Evolutionary conservation across 2,888 invertebrate genomes (phyloP).

Genomic region (Mythimna pallens): DNA sequence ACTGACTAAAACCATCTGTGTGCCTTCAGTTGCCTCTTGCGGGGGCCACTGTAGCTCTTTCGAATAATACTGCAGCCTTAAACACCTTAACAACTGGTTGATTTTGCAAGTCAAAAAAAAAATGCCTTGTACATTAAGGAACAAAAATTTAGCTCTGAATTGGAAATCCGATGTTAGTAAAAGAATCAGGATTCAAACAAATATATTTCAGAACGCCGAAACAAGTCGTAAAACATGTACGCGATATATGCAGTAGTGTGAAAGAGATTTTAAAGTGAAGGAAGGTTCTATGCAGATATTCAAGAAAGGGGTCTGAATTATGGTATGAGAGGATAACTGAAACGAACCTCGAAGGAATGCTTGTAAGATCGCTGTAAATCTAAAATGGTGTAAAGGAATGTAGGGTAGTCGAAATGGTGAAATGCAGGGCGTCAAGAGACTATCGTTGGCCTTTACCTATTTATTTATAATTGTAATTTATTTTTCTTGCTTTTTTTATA

Average conservation of each 20-base stretch:
- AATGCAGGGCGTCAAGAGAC: background rate
- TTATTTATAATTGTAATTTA: too few relatives aligned
- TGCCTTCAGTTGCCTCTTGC: too few relatives aligned
- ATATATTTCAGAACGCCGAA: background rate
- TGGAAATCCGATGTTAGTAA: background rate
- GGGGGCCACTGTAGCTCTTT: too few relatives aligned
- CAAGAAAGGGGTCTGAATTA: background rate
- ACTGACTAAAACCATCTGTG: too few relatives aligned
- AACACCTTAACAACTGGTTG: too few relatives aligned
- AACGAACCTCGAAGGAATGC: slow-evolving; percentile 10
- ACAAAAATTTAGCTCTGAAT: background rate
- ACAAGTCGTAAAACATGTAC: background rate
- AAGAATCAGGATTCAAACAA: background rate
- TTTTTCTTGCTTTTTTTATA: too few relatives aligned
- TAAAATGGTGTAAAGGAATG: background rate
- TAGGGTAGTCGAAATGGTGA: background rate
- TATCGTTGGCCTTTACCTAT: background rate
- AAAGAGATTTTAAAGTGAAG: background rate
- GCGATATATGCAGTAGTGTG: background rate
- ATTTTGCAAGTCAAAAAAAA: too few relatives aligned
- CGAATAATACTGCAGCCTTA: too few relatives aligned
- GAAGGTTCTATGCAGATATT: background rate
- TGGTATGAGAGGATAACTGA: slow-evolving; percentile 1
- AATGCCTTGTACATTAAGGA: background rate
- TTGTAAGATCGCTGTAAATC: background rate